Evolutionary conservation across 2,888 invertebrate species (phyloP).

Genomic region (Helicoverpa assulta): DNA sequence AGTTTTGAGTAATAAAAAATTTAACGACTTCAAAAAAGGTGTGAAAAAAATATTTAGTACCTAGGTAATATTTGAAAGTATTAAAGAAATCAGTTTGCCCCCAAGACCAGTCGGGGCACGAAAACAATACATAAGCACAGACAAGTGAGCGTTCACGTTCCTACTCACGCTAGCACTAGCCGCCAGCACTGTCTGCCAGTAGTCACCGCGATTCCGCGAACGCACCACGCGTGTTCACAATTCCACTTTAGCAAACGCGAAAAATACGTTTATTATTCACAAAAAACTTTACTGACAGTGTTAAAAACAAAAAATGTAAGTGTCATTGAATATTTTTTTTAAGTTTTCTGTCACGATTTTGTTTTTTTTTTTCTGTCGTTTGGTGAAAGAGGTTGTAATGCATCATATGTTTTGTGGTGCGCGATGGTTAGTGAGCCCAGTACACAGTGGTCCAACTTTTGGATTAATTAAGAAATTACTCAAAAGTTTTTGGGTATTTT

Average conservation of each 20-base stretch:
- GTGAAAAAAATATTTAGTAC: too few relatives aligned
- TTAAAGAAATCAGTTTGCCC: background rate
- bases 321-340: slow-evolving; percentile 3
- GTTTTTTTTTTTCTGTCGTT: background rate
- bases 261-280: slow-evolving; percentile 10
- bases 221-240: background rate
- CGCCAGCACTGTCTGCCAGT: slow-evolving; percentile 28
- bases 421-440: slow-evolving; percentile 3
- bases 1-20: too few relatives aligned
- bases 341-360: background rate
- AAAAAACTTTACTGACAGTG: background rate
- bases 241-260: background rate
- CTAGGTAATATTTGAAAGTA: too few relatives aligned
- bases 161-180: background rate
- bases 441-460: background rate
- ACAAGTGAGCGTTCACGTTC: background rate
- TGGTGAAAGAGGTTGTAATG: slow-evolving; percentile 5
- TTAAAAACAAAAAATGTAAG: slow-evolving; percentile 34
- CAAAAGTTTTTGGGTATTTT: background rate
- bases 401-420: slow-evolving; percentile 28
- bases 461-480: background rate
- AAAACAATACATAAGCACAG: slow-evolving; percentile 1
- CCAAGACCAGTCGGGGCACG: background rate
- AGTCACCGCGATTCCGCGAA: slow-evolving; percentile 11
- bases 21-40: too few relatives aligned